phyloP scores from a whole-genome alignment of 2,888 invertebrate genomes.

The Tenthredo notha region DNA sequence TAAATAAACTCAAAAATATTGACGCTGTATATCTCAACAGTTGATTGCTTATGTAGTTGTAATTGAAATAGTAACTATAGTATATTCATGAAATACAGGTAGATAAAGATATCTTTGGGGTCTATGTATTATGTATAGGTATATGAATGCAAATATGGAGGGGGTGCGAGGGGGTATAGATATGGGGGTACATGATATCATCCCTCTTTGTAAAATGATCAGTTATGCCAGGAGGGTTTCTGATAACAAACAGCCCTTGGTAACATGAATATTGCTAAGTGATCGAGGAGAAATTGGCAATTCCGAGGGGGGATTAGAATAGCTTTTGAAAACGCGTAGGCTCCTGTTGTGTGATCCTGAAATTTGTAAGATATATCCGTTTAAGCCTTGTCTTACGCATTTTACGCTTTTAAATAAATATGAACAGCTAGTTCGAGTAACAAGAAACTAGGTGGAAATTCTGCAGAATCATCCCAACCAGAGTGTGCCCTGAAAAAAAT shows the following conservation, averaged over 20 bases:
- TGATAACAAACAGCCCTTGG: slow-evolving; percentile 23
- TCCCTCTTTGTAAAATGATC: slow-evolving; percentile 33
- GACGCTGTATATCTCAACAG: too few relatives aligned
- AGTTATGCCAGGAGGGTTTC: slow-evolving; percentile 21
- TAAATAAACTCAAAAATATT: background rate
- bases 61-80: too few relatives aligned
- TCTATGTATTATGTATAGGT: background rate
- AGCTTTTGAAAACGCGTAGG: background rate
- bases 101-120: background rate
- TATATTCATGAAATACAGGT: background rate
- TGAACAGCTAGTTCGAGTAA: background rate
- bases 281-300: slow-evolving; percentile 51
- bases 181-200: slow-evolving; percentile 1
- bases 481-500: background rate
- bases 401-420: background rate
- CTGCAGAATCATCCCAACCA: background rate
- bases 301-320: slow-evolving; percentile 48
- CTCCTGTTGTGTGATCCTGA: background rate
- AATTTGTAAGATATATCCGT: slow-evolving; percentile 28
- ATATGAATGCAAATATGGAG: background rate
- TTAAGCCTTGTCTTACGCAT: slow-evolving; percentile 5
- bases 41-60: too few relatives aligned
- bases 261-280: slow-evolving; percentile 44
- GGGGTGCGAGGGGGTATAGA: background rate
- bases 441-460: background rate